Percentiles rank a stretch among this genome's conserved stretches.
phyloP scores from a whole-genome alignment of 2,888 invertebrate genomes.

The Arge pagana region DNA sequence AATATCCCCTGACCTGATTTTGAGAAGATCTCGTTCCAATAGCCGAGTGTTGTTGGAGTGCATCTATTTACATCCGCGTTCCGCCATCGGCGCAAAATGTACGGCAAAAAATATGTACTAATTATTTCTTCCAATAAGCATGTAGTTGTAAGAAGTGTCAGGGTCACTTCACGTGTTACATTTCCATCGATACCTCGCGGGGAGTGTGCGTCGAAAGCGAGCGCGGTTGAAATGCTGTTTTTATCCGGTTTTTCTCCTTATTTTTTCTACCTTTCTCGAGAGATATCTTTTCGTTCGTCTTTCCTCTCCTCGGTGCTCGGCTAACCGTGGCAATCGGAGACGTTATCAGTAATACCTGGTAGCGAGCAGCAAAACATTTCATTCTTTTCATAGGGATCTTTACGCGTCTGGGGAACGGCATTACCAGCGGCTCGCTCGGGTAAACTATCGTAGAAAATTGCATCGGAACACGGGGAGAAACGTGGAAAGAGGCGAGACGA shows the following conservation, averaged over 20 bases:
- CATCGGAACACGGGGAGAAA: conserved; percentile 5
- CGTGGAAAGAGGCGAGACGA: neutral
- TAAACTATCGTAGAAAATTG: conserved; percentile 6
- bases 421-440: neutral
- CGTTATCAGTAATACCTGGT: conserved; percentile 16
- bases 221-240: neutral
- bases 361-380: neutral
- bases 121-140: no score
- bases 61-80: no score
- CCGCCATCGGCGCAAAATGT: no score
- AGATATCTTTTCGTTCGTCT: neutral
- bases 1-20: no score
- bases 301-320: neutral
- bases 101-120: no score
- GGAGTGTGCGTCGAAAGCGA: neutral
- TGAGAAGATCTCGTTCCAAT: no score
- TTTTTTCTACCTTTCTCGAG: neutral
- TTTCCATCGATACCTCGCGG: no score
- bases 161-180: no score
- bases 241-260: neutral
- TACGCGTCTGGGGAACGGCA: neutral
- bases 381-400: neutral
- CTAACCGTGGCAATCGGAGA: conserved; percentile 15
- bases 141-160: no score
- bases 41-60: no score